phyloP scores from a whole-genome alignment of 1,140 invertebrate genomes.

The Hylyphantes graminicola region DNA sequence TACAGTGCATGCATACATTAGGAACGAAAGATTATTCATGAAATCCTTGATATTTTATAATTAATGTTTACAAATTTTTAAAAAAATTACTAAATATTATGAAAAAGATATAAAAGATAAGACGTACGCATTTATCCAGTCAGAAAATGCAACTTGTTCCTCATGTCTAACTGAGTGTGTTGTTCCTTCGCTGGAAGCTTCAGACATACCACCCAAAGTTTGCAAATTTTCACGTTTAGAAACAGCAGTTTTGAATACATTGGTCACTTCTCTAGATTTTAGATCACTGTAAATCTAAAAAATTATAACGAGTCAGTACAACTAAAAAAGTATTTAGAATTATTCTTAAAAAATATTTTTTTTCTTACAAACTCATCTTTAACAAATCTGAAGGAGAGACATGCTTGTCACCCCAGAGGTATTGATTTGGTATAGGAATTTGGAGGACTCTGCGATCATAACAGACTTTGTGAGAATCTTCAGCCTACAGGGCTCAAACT shows the following conservation, averaged over 20 bases:
- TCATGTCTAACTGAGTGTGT: constrained; percentile 94
- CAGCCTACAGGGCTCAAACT: no score
- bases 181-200: constrained; percentile 92
- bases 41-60: not conserved
- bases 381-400: no score
- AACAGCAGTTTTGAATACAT: constrained; percentile 90
- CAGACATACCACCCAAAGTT: constrained; percentile 92
- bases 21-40: not conserved
- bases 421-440: no score
- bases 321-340: not conserved
- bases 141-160: constrained; percentile 97
- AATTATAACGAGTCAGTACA: constrained; percentile 35
- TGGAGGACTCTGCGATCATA: no score
- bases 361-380: not conserved
- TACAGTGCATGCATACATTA: not conserved
- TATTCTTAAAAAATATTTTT: not conserved
- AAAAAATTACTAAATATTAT: no score
- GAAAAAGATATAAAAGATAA: no score
- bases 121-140: constrained; percentile 92
- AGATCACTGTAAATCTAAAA: constrained; percentile 85
- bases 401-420: no score
- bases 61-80: no score
- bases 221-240: constrained; percentile 94
- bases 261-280: constrained; percentile 88
- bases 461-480: no score